phyloP scores from a whole-genome alignment of 2,113 vertebrate genomes.

The Zapus hudsonius region DNA sequence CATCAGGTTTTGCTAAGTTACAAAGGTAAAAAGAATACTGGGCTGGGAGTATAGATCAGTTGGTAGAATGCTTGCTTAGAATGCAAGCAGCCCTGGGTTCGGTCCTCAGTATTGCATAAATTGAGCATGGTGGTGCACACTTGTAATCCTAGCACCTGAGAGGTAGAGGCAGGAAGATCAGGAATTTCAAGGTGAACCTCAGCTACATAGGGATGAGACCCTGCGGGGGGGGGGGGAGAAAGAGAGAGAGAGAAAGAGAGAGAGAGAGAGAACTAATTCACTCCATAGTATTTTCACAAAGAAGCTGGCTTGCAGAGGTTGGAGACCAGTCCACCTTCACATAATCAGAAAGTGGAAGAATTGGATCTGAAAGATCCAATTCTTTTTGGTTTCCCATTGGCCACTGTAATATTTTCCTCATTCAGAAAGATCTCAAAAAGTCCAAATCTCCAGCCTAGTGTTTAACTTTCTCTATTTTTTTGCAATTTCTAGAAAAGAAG shows the following conservation, averaged over 20 bases:
- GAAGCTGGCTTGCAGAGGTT: background rate
- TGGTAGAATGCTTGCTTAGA: too few relatives aligned
- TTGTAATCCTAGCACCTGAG: too few relatives aligned
- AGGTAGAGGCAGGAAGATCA: too few relatives aligned
- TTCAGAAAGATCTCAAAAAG: background rate
- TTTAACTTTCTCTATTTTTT: background rate
- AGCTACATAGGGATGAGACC: too few relatives aligned
- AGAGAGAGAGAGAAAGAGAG: too few relatives aligned
- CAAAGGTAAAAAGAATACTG: background rate
- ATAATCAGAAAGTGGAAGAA: background rate
- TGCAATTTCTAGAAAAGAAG: background rate
- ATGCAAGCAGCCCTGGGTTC: too few relatives aligned
- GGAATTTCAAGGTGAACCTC: too few relatives aligned
- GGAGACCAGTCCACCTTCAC: background rate
- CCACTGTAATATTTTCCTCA: background rate
- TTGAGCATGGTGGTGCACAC: too few relatives aligned
- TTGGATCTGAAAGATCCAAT: background rate
- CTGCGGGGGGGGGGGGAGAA: too few relatives aligned
- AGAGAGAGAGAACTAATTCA: background rate
- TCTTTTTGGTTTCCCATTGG: background rate
- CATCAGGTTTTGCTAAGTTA: background rate
- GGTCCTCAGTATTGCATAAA: too few relatives aligned
- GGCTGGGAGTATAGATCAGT: too few relatives aligned
- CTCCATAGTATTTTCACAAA: background rate
- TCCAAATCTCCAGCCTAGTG: background rate